phyloP scores from a whole-genome alignment of 2,797 vertebrate genomes.

The Pseudocheirus occidentalis region DNA sequence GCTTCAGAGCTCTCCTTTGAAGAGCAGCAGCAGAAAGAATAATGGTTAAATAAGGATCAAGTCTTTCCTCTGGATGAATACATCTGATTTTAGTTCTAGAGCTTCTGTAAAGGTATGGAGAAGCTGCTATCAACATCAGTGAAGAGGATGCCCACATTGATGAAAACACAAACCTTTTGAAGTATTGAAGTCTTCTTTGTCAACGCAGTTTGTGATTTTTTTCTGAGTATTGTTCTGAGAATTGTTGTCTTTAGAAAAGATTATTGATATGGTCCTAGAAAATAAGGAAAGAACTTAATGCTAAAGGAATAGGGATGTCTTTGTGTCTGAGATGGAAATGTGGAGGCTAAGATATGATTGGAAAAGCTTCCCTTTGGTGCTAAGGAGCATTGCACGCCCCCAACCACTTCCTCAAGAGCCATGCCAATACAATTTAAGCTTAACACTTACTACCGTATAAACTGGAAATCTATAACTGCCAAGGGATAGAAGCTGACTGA shows the following conservation, averaged over 20 bases:
- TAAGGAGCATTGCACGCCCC: not conserved
- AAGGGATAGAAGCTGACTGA: not conserved
- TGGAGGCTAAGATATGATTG: not conserved
- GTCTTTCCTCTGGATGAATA: not conserved
- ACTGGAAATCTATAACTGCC: not conserved
- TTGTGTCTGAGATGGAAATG: slow-evolving; percentile 30
- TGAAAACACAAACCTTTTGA: not conserved
- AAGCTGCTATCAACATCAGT: not conserved
- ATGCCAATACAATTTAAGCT: not conserved
- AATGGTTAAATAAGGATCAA: not conserved
- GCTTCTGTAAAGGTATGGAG: not conserved
- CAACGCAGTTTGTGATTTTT: not conserved
- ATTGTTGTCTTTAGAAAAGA: not conserved
- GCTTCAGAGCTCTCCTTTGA: not conserved
- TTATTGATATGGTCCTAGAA: not conserved
- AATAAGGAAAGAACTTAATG: not conserved
- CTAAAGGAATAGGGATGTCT: not conserved
- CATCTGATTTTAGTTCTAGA: not conserved
- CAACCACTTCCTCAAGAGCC: not conserved
- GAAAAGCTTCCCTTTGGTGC: not conserved
- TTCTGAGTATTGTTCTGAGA: too few relatives aligned
- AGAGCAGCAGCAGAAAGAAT: not conserved
- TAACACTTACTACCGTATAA: not conserved
- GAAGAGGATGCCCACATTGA: not conserved
- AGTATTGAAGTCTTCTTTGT: not conserved